Evolutionary conservation across 2,797 vertebrate species (phyloP), one percentile per base, ranked within the genome.

Genomic region (Masticophis lateralis): DNA sequence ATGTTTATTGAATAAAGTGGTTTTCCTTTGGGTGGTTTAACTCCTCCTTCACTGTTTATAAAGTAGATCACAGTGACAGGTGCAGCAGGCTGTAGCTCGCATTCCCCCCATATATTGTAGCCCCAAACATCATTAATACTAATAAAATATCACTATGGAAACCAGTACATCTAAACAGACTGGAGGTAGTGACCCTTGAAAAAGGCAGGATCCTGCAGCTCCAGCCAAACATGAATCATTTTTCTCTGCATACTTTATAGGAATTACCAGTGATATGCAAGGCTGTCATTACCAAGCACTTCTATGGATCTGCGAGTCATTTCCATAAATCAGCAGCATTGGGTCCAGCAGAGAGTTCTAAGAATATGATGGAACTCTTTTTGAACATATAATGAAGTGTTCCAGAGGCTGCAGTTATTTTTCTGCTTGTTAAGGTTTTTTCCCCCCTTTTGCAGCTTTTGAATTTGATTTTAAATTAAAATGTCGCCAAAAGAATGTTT

Each of bases 401-500:
- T 97, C 96, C 94, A 96, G 94, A 96, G 96, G 96, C 96, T 96
- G 97, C 97, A 97, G 97, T 97, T 98, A 97, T 98, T 97, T 98
- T 98, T 98, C 97, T 97, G 97, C 97, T 98, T 98, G 97, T 98
- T 98, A 98, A 98, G 97, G 97, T 94, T 95, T 94, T 93, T 91
- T 96, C 93, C 92, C 66, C 92, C 56, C 83, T 97, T 95, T 93
- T 74, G 2, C 90, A 92, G 95, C 66, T 96, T 96, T 95, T 96
- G 95, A 96, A 97, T 97, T 96, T 97, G 96, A 97, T 97, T 97
- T 97, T 97, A 98, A 97, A 98, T 97, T 97, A 97, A 97, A 97
- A 97, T 90, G 96, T 97, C 97, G 94, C 96, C 96, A 95, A 95
- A 96, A 97, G 97, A 93, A 97, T 97, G 97, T 97, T 97, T 97